A percentile compares a stretch with the other conserved stretches of the same genome.
Evolutionary conservation across 2,797 vertebrate species (phyloP).

Genomic region (Potorous gilbertii): DNA sequence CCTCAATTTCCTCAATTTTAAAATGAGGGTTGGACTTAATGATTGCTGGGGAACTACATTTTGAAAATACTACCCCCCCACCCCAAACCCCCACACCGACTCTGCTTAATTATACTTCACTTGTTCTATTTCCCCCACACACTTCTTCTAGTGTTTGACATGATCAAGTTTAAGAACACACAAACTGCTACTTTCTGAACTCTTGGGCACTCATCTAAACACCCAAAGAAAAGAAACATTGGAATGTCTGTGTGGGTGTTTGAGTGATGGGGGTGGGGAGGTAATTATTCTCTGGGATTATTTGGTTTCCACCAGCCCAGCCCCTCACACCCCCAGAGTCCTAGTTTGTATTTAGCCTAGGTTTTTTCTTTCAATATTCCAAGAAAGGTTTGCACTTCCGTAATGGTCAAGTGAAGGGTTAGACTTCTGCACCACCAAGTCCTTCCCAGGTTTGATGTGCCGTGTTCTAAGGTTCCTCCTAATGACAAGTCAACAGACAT

Average conservation of each 20-base stretch:
- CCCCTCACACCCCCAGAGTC: background rate
- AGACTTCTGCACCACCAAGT: background rate
- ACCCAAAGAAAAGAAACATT: background rate
- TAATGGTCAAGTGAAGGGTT: background rate
- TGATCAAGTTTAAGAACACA: background rate
- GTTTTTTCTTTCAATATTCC: background rate
- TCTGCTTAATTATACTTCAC: background rate
- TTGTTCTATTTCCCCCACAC: background rate
- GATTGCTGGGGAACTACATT: background rate
- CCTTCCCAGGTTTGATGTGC: background rate
- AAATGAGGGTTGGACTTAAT: background rate
- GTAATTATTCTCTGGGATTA: background rate
- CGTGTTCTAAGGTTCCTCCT: background rate
- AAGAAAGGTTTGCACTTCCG: background rate
- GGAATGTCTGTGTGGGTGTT: background rate
- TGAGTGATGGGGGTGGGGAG: background rate
- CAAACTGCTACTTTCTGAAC: background rate
- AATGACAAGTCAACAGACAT: background rate
- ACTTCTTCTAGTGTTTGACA: background rate
- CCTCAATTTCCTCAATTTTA: background rate
- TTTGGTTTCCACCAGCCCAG: background rate
- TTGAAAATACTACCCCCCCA: background rate
- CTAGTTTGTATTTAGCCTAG: background rate
- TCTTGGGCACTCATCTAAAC: background rate
- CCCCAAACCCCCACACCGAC: background rate